Evolutionary conservation across 2,888 invertebrate genomes (phyloP), one percentile per base, ranked within the genome.

Genomic region (Shargacucullia verbasci): DNA sequence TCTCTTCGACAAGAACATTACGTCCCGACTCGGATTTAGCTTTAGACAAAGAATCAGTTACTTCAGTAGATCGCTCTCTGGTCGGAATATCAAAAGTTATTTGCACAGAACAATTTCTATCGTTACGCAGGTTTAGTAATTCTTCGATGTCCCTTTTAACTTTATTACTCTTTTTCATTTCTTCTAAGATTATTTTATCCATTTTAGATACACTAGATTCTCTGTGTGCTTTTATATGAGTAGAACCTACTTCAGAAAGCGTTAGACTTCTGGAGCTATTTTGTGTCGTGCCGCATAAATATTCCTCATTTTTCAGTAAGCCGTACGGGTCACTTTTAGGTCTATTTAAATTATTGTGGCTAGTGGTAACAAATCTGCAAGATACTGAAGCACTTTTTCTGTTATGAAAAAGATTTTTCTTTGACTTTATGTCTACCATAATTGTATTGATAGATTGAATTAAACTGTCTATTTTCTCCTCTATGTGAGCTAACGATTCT

Each of bases 51-150:
- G 88, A 88, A 25, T 75, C 76, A 1, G 85, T 85, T 13, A 88
- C 83, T 76, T 87, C 86, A 15, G 87, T 88, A n/a, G 83, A 80
- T 38, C 76, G 64, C 8, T 92, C 90, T 75, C 65, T 87, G 0
- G 87, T 90, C 1, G 89, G 88, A 46, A 86, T 80, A 59, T 88
- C 86, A 33, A 85, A 78, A 20, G 76, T 73, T 34, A 87, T 78
- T 59, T 84, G 79, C 29, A 82, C 73, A 11, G 83, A 71, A 59
- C 82, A 76, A 12, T 78, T 72, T 11, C 53, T 65, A 10, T 73
- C 63, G 15, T 67, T 47, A n/a, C 58, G 66, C 12, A 62, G 70
- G 10, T 69, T 76, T 12, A 88, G 55, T 27, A 84, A 78, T 37
- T 82, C 75, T 13, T 82, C 81, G 25, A 88, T 82, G 33, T 86